A percentile compares a stretch with the other conserved stretches of the same genome.
phyloP scores from a whole-genome alignment of 1,140 invertebrate genomes.

The Rhynchophorus ferrugineus region DNA sequence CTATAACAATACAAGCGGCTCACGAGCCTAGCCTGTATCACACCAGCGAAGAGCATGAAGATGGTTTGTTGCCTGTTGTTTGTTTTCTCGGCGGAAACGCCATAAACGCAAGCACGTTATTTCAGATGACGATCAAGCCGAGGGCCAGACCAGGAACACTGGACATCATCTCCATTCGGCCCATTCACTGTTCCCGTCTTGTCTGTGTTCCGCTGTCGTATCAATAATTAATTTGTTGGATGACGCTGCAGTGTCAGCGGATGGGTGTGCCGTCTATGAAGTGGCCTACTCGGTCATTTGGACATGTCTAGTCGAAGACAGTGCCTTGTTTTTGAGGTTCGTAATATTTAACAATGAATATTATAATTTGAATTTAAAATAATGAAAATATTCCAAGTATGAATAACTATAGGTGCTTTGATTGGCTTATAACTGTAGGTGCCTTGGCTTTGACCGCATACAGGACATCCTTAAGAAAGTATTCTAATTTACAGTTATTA shows the following conservation, averaged over 20 bases:
- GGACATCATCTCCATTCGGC: constrained; percentile 80
- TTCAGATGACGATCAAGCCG: constrained; percentile 59
- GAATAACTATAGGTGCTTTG: no score
- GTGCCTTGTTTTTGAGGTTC: constrained; percentile 67
- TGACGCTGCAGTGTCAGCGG: constrained; percentile 90
- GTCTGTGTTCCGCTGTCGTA: constrained; percentile 88
- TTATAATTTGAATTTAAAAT: neutral
- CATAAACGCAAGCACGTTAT: neutral
- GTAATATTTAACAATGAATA: neutral
- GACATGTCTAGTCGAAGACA: constrained; percentile 96
- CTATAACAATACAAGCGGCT: constrained; percentile 90
- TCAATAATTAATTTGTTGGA: constrained; percentile 92
- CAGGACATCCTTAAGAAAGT: no score
- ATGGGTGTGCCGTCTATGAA: constrained; percentile 87
- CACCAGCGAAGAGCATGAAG: constrained; percentile 77
- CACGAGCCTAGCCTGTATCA: constrained; percentile 91
- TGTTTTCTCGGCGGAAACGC: neutral
- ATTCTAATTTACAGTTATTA: no score
- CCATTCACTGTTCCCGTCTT: constrained; percentile 93
- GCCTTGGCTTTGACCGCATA: no score
- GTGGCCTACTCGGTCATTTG: constrained; percentile 85
- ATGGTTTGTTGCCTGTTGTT: constrained; percentile 48
- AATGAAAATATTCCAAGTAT: neutral
- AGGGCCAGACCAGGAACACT: constrained; percentile 56
- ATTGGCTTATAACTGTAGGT: no score